Evolutionary conservation across 2,113 vertebrate genomes (phyloP).

Genomic region (Clarias magur): DNA sequence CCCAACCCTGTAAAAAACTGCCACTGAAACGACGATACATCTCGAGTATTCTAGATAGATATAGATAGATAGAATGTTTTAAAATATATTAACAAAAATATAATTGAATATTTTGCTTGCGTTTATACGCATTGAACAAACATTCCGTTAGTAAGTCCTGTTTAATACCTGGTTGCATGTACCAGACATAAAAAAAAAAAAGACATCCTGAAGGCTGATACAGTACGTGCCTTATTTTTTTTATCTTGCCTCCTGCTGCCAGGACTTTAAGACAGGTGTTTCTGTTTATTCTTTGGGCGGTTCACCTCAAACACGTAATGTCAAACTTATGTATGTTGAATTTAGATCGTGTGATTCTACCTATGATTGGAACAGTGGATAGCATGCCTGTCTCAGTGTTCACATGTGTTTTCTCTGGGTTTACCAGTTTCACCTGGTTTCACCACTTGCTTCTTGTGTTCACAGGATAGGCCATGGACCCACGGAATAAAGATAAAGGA

Average conservation of each 20-base stretch:
- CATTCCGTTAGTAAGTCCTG: constrained; percentile 12
- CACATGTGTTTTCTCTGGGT: background rate
- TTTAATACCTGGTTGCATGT: background rate
- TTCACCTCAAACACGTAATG: background rate
- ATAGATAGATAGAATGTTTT: too few relatives aligned
- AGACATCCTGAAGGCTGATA: background rate
- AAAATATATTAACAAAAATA: background rate
- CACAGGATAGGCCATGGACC: too few relatives aligned
- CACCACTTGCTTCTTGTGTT: background rate
- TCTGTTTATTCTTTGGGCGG: constrained; percentile 9
- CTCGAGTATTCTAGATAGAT: too few relatives aligned
- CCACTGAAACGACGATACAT: too few relatives aligned
- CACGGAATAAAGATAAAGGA: constrained; percentile 52
- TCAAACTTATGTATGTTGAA: background rate
- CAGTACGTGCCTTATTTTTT: background rate
- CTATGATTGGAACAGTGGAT: background rate
- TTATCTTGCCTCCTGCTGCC: background rate
- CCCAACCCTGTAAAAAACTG: too few relatives aligned
- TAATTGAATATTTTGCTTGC: background rate
- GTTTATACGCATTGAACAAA: background rate
- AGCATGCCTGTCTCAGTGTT: background rate
- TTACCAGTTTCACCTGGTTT: too few relatives aligned
- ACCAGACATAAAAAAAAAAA: background rate
- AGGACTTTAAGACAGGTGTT: background rate
- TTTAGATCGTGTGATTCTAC: background rate